Evolutionary conservation across 92 coral and sea anemone species (phyloP).

Genomic region (Bergia puertoricense): DNA sequence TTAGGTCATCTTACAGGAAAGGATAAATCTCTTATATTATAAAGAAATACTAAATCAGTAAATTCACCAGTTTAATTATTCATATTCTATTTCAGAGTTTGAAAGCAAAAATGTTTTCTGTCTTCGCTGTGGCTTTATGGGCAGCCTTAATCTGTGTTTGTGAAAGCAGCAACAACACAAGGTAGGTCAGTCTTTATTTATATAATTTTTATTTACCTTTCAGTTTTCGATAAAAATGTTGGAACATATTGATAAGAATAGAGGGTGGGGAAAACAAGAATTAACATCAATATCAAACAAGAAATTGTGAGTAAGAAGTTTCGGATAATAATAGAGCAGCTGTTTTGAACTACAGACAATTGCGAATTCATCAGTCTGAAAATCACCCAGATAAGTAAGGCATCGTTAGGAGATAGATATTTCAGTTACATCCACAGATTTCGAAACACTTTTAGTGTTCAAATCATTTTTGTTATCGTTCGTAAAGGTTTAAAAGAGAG

Average conservation of each 20-base stretch:
- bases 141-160: not conserved
- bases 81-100: not conserved
- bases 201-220: not conserved
- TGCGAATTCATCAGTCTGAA: not conserved
- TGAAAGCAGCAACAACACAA: not conserved
- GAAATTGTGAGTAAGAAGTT: not conserved
- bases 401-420: not conserved
- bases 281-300: not conserved
- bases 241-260: not conserved
- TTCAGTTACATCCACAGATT: not conserved
- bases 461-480: no score
- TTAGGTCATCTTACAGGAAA: not conserved
- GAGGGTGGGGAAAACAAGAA: not conserved
- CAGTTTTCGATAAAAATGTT: not conserved
- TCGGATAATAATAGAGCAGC: not conserved
- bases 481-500: no score
- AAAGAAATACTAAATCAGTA: not conserved
- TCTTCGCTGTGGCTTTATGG: not conserved
- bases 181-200: not conserved
- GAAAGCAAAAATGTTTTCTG: not conserved
- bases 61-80: not conserved
- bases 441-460: not conserved
- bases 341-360: not conserved
- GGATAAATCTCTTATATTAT: not conserved
- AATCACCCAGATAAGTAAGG: not conserved